Evolutionary conservation across 2,113 vertebrate genomes (phyloP).

Genomic region (Psettodes erumei): DNA sequence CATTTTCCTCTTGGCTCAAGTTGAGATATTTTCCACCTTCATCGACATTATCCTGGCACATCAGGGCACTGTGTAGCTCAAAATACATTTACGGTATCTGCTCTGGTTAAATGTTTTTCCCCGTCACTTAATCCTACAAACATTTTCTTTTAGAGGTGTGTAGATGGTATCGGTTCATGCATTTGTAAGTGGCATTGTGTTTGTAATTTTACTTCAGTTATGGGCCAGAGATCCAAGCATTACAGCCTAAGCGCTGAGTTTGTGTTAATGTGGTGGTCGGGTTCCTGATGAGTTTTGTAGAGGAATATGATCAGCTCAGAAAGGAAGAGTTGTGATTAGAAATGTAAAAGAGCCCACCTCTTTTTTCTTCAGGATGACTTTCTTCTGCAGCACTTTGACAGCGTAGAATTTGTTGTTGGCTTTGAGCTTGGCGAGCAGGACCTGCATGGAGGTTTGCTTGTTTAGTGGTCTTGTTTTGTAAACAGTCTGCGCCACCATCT

Average conservation of each 20-base stretch:
- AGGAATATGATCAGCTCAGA: not conserved
- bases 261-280: not conserved
- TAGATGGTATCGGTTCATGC: not conserved
- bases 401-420: conserved; percentile 93
- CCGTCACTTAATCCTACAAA: not conserved
- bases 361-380: conserved; percentile 96
- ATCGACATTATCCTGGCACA: not conserved
- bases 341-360: conserved; percentile 84
- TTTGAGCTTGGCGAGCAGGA: conserved; percentile 94
- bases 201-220: not conserved
- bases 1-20: not conserved
- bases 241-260: not conserved
- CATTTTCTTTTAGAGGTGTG: not conserved
- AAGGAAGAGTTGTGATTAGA: not conserved
- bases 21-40: conserved; percentile 25
- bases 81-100: not conserved
- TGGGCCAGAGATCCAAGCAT: not conserved
- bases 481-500: conserved; percentile 57
- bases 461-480: conserved; percentile 69
- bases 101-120: no score
- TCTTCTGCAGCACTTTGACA: conserved; percentile 97
- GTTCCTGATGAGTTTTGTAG: not conserved
- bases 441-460: conserved; percentile 82
- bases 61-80: not conserved
- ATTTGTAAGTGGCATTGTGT: not conserved